phyloP scores from a whole-genome alignment of 1,140 invertebrate species.

The Trichogramma pretiosum region DNA sequence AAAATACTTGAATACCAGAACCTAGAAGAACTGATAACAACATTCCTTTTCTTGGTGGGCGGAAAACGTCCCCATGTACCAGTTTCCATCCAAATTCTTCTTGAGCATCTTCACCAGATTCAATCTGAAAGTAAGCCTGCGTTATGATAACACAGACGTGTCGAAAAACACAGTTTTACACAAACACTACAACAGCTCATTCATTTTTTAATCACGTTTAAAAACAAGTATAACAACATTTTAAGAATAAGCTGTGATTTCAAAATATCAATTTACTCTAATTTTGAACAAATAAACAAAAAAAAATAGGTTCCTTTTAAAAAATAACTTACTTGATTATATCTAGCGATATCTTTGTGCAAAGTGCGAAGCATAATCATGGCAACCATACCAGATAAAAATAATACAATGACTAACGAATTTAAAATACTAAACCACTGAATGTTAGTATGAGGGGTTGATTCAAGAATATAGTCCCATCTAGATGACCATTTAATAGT shows the following conservation, averaged over 20 bases:
- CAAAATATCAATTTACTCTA: not conserved
- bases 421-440: slow-evolving; percentile 97
- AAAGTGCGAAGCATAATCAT: slow-evolving; percentile 97
- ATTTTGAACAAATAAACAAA: not conserved
- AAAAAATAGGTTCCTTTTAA: not conserved
- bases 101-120: slow-evolving; percentile 91
- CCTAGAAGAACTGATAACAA: slow-evolving; percentile 89
- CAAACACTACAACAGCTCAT: slow-evolving; percentile 6
- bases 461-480: slow-evolving; percentile 99
- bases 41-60: slow-evolving; percentile 95
- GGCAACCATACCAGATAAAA: slow-evolving; percentile 95
- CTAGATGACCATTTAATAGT: slow-evolving; percentile 94
- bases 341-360: slow-evolving; percentile 97
- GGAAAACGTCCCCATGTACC: slow-evolving; percentile 90
- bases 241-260: slow-evolving; percentile 4
- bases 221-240: not conserved
- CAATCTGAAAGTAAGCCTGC: slow-evolving; percentile 58
- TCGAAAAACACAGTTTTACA: slow-evolving; percentile 25
- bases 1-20: slow-evolving; percentile 82
- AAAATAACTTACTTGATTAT: slow-evolving; percentile 68
- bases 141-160: slow-evolving; percentile 37
- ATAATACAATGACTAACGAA: slow-evolving; percentile 80
- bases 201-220: not conserved
- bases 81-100: slow-evolving; percentile 99
- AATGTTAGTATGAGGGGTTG: slow-evolving; percentile 97